These are phyloP conservation scores for Toxotes chatareus DNA, from an alignment of 2,113 vertebrate genomes.

Conservation along the genomic window DNA sequence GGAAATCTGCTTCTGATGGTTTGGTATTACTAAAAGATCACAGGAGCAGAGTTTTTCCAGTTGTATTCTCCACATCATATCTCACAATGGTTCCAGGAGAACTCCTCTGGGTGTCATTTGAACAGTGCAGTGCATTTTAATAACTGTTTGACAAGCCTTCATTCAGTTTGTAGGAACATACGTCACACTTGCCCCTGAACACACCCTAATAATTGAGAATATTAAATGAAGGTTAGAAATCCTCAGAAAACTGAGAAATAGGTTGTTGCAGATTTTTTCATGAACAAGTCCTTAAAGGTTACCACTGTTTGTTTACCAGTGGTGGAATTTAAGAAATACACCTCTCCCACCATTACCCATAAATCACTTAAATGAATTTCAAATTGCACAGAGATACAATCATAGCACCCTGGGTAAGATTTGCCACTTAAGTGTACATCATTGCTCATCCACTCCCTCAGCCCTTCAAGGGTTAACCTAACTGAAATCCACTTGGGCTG, in stretches of 20 bases:
- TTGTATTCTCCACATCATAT: conserved; percentile 47
- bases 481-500: neutral
- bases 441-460: neutral
- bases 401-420: too few relatives aligned
- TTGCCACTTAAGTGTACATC: neutral
- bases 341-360: neutral
- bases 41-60: conserved; percentile 84
- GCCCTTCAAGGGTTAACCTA: neutral
- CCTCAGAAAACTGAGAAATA: neutral
- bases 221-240: neutral
- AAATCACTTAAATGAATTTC: neutral
- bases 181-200: neutral
- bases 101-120: neutral
- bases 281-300: neutral
- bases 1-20: conserved; percentile 83
- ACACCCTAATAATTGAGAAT: neutral
- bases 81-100: conserved; percentile 6
- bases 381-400: neutral
- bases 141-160: neutral
- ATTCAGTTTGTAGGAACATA: neutral
- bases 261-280: neutral
- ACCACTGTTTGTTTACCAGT: neutral
- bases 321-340: neutral
- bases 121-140: neutral
- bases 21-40: conserved; percentile 77